A percentile compares a stretch with the other conserved stretches of the same genome.
Conservation (phyloP, 2,113 vertebrate species). For the Antennarius striatus region DNA sequence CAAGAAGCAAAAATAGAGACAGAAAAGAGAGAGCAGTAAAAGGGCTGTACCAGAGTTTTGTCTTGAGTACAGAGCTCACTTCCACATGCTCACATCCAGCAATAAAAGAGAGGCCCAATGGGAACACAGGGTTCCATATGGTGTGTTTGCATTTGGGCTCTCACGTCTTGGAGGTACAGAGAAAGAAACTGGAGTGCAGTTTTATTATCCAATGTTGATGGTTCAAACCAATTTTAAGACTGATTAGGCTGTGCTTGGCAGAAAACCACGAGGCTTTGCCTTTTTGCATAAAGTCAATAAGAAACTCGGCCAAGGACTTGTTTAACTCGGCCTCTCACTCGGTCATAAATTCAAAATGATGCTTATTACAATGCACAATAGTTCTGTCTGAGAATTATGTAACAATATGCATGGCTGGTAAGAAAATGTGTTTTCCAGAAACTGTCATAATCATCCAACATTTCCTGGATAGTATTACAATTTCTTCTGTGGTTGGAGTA, state of each 20-base stretch:
- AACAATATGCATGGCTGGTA: conserved; percentile 41
- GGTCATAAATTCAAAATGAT: not conserved
- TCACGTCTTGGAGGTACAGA: conserved; percentile 25
- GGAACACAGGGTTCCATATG: conserved; percentile 10
- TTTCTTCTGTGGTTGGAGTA: conserved; percentile 43
- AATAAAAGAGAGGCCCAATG: conserved; percentile 43
- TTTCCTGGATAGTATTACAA: conserved; percentile 63
- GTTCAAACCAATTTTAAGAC: conserved; percentile 60
- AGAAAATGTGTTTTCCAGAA: conserved; percentile 72
- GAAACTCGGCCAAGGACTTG: conserved; percentile 31
- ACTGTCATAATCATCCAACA: conserved; percentile 49
- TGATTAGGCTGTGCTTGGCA: conserved; percentile 64
- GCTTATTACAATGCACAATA: conserved; percentile 55
- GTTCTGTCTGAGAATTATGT: conserved; percentile 57
- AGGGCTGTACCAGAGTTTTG: conserved; percentile 42
- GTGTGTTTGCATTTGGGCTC: conserved; percentile 36
- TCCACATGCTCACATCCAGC: conserved; percentile 70
- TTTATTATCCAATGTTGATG: conserved; percentile 68
- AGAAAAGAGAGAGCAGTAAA: conserved; percentile 1
- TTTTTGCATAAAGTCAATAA: conserved; percentile 49
- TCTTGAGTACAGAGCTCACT: conserved; percentile 56
- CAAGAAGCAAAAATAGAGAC: conserved; percentile 17
- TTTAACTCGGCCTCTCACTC: conserved; percentile 31
- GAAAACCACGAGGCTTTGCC: conserved; percentile 36
- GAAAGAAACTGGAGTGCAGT: conserved; percentile 41